Evolutionary conservation across 2,888 invertebrate genomes (phyloP), one percentile per base, ranked within the genome.

Genomic region (Erpobdella octoculata): DNA sequence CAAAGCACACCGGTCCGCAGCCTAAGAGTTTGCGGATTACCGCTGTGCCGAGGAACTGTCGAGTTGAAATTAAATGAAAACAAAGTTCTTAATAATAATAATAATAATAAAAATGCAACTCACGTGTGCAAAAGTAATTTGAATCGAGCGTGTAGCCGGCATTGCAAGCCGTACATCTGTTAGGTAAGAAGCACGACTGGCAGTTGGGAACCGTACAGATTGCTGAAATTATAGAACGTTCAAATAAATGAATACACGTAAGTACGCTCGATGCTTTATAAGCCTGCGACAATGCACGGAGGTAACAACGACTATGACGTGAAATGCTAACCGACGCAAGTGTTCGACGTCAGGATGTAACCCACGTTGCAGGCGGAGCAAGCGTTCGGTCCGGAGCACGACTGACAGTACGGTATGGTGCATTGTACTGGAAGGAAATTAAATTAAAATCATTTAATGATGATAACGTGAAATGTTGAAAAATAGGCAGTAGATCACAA

Each of bases 151-250:
- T 9, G 66, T 37, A 65, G 2, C 38, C 66, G 21, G 8, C 25
- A 25, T 38, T 65, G 35, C 66, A 65, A 18, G 21, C 1, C 6
- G 36, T 3, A n/a, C 66, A 65, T n/a, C 33, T 36, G 66, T 65
- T 65, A 1, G 66, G 66, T 15, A n/a, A n/a, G n/a, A n/a, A 8
- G 38, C 66, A 65, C n/a, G 31, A 5, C 12, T 65, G 37, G 38
- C 66, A 65, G 66, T 65, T 65, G 33, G 38, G 66, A n/a, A 65
- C 66, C 4, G 8, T 38, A 38, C 66, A 65, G 21, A 37, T 36
- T 5, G 38, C 66, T 65, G 66, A 37, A 21, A 21, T 36, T 6
- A n/a, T 33, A 33, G 5, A 62, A 33, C n/a, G 8, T 33, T 9
- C 25, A n/a, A n/a, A n/a, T n/a, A n/a, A n/a, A n/a, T n/a, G n/a